Conservation (phyloP, 2,113 vertebrate species). For the Erythrocercus mccallii region DNA sequence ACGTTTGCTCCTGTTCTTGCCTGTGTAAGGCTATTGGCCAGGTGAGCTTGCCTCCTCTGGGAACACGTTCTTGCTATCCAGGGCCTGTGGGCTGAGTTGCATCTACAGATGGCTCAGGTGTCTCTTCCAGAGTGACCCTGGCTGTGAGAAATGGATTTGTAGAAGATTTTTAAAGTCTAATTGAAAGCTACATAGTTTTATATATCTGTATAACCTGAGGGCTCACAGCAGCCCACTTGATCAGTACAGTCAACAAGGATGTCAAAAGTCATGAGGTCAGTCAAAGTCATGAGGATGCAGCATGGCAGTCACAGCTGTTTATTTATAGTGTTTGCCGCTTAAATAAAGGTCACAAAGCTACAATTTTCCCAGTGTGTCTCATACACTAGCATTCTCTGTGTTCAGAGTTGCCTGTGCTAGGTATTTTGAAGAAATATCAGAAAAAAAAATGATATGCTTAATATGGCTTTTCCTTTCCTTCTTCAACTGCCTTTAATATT, state of each 20-base stretch:
- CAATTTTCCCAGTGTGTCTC: background rate
- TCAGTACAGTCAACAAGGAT: background rate
- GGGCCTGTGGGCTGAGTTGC: background rate
- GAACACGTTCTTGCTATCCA: fast-evolving
- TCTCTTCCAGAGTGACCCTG: no score
- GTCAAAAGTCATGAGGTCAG: no score
- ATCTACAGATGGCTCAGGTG: background rate
- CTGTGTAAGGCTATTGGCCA: background rate
- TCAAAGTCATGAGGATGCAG: background rate
- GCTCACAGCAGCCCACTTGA: no score
- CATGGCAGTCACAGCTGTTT: fast-evolving
- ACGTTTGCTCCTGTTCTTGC: fast-evolving
- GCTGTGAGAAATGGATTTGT: background rate
- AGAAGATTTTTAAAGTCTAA: background rate
- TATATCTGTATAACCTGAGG: background rate
- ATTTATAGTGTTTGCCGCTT: background rate
- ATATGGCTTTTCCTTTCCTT: background rate
- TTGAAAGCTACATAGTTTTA: background rate
- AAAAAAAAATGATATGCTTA: background rate
- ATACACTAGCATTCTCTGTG: background rate
- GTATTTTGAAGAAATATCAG: background rate
- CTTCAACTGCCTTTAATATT: background rate
- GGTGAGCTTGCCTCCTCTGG: background rate
- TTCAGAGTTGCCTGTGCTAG: background rate
- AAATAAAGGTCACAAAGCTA: background rate